Conservation (phyloP, 2,113 vertebrate genomes). For the Nymphicus hollandicus region DNA sequence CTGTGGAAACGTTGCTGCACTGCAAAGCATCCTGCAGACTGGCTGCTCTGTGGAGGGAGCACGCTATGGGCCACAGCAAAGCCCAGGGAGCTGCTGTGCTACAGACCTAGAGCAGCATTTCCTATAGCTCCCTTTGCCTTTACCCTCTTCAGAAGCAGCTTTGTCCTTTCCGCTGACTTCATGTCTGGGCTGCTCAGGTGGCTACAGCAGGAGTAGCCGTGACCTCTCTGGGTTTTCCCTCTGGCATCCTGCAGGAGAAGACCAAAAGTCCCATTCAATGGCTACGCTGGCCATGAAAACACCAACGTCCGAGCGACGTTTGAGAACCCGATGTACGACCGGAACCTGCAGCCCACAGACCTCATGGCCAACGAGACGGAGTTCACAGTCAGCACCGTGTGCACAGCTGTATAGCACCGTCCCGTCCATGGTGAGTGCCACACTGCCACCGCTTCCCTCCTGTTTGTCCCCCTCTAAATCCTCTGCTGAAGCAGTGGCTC, state of each 20-base stretch:
- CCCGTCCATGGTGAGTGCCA: slow-evolving; percentile 65
- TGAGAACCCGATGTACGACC: slow-evolving; percentile 98
- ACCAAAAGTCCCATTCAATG: slow-evolving; percentile 97
- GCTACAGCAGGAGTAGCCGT: rapidly evolving
- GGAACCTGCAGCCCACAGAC: slow-evolving; percentile 95
- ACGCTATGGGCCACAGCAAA: rapidly evolving
- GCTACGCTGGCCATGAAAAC: slow-evolving; percentile 95
- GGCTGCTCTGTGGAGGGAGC: not conserved
- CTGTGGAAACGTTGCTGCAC: not conserved
- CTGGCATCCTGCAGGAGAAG: slow-evolving; percentile 80
- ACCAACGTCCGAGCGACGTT: slow-evolving; percentile 93
- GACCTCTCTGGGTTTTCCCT: not conserved
- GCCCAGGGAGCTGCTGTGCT: not conserved
- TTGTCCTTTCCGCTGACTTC: not conserved
- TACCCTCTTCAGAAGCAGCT: not conserved
- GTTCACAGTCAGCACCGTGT: slow-evolving; percentile 99
- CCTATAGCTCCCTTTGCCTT: not conserved
- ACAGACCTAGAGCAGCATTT: rapidly evolving
- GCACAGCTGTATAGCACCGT: slow-evolving; percentile 93
- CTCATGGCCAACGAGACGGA: slow-evolving; percentile 91
- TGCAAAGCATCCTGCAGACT: not conserved
- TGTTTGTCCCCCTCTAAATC: rapidly evolving
- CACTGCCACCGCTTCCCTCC: rapidly evolving
- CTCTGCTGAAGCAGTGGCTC: not conserved
- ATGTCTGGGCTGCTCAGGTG: not conserved